A percentile compares a stretch with the other conserved stretches of the same genome.
phyloP scores from a whole-genome alignment of 2,797 vertebrate genomes.

The Falco cherrug region DNA sequence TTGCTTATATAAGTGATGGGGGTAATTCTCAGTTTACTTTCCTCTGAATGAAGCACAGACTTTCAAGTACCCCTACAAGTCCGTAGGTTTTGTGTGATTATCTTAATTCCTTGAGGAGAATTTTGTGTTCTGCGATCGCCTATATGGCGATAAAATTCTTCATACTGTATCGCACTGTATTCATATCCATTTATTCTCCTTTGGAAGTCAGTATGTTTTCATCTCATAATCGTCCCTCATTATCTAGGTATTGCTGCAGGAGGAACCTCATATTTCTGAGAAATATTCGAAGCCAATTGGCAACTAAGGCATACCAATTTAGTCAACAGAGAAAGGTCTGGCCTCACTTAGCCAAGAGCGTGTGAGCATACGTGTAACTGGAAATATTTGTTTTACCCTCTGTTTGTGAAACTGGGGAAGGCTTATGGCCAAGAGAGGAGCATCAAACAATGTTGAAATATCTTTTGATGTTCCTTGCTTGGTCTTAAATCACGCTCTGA shows the following conservation, averaged over 20 bases:
- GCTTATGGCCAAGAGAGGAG: slow-evolving; percentile 55
- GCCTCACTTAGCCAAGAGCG: not conserved
- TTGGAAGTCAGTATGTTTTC: not conserved
- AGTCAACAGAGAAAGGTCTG: slow-evolving; percentile 9
- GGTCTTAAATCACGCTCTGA: slow-evolving; percentile 53
- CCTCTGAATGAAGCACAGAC: not conserved
- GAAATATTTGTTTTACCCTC: slow-evolving; percentile 60
- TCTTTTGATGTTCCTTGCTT: slow-evolving; percentile 63
- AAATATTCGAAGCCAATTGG: not conserved
- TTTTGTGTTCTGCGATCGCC: not conserved
- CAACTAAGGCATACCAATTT: not conserved
- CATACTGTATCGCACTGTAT: not conserved
- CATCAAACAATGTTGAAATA: slow-evolving; percentile 56
- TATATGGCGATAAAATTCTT: not conserved
- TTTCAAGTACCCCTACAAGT: not conserved
- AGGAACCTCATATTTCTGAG: not conserved
- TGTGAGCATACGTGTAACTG: slow-evolving; percentile 36
- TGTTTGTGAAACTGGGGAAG: slow-evolving; percentile 25
- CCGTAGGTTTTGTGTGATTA: not conserved
- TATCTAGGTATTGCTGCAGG: not conserved
- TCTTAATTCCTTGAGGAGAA: not conserved
- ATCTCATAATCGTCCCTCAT: not conserved
- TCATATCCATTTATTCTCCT: not conserved
- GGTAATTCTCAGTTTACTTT: not conserved
- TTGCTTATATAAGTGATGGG: not conserved